Conservation (phyloP, 2,113 vertebrate species). For the Oryzias melastigma region DNA sequence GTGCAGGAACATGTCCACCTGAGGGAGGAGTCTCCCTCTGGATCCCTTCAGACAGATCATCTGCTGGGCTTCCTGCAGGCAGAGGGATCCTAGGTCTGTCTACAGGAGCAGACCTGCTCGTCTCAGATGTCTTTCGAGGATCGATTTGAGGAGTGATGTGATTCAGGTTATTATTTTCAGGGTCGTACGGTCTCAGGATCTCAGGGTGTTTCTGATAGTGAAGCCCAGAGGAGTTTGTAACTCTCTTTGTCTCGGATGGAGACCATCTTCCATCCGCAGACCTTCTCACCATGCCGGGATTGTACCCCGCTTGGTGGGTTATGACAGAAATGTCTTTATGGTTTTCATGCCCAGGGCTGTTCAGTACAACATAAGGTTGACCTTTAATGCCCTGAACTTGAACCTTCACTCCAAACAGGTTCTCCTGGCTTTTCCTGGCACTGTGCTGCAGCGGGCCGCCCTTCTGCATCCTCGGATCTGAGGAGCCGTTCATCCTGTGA, state of each 20-base stretch:
- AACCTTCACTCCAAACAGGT: conserved; percentile 88
- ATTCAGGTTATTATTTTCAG: conserved; percentile 76
- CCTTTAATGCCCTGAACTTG: conserved; percentile 92
- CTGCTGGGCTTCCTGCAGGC: conserved; percentile 51
- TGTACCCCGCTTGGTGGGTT: conserved; percentile 62
- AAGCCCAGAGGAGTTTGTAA: conserved; percentile 62
- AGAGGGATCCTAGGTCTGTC: conserved; percentile 70
- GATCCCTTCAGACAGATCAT: conserved; percentile 43
- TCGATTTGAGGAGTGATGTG: conserved; percentile 49
- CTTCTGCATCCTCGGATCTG: conserved; percentile 67
- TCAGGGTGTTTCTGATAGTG: conserved; percentile 89
- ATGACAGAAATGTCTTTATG: conserved; percentile 61
- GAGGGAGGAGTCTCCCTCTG: conserved; percentile 13
- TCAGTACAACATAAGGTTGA: conserved; percentile 90
- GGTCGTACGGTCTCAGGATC: conserved; percentile 86
- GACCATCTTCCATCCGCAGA: conserved; percentile 55
- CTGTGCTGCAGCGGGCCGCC: conserved; percentile 53
- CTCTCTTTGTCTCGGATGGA: conserved; percentile 51
- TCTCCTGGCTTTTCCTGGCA: conserved; percentile 53
- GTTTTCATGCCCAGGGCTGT: conserved; percentile 80
- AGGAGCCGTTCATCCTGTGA: conserved; percentile 71
- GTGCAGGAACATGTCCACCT: conserved; percentile 19
- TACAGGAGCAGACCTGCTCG: conserved; percentile 40
- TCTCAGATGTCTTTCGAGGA: conserved; percentile 53
- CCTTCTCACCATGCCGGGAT: conserved; percentile 48